Evolutionary conservation across 1,140 invertebrate genomes (phyloP), one percentile per base, ranked within the genome.

Genomic region (Lepidurus packardi): DNA sequence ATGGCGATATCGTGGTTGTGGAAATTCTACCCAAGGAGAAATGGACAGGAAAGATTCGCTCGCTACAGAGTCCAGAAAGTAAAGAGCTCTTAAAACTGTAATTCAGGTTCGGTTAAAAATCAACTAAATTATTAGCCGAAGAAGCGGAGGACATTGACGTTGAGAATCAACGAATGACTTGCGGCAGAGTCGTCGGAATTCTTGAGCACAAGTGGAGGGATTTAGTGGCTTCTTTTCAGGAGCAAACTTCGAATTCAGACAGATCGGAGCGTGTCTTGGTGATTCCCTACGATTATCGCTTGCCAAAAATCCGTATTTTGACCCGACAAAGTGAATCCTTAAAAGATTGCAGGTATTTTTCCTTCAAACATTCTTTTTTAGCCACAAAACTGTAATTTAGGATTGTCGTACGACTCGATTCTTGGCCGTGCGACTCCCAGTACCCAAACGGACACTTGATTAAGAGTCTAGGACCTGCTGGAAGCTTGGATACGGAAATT

Each of bases 1-100:
- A 96, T 82, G 92, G 92, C 3, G 94, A 97, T 86, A 83, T 90
- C 78, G 94, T 97, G n/a, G 88, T 90, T 78, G 89, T 93, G 1
- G 83, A 87, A 81, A 76, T 92, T 43, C n/a, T 65, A 13, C 53
- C 53, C n/a, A 65, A 65, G 21, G 53, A 65, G 8, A 65, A 65
- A 11, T 65, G 53, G 53, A 21, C 21, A 6, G 53, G 53, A 65
- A 65, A 65, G 8, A 65, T 65, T 65, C 53, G 53, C 3, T 65
- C 53, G 16, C 53, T 65, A 0, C 53, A 65, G n/a, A 65, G 21
- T 65, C 53, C 53, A 65, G 53, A 65, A 65, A 65, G 53, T 65
- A 65, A 65, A 47, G 16, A n/a, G 21, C 53, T 21, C 53, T 65
- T 65, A 65, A 16, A 7, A 65, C 16, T 65, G 1, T 13, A 13